Evolutionary conservation across 2,113 vertebrate species (phyloP).

Genomic region (Sardina pilchardus): DNA sequence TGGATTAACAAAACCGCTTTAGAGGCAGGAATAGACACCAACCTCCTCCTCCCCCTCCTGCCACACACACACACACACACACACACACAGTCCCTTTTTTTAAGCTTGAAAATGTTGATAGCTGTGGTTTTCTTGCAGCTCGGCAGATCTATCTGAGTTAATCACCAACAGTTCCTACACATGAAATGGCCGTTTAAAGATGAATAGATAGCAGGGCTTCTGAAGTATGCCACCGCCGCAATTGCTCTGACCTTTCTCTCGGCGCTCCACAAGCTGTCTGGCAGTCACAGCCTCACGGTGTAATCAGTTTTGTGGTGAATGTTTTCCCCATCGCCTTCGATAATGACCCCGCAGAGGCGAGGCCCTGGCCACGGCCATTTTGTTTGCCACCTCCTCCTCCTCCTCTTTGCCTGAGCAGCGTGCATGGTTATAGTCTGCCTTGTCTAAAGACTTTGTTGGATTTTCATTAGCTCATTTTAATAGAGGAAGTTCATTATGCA

Average conservation of each 20-base stretch:
- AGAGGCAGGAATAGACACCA: not conserved
- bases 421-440: not conserved
- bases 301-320: slow-evolving; percentile 38
- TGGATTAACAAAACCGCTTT: slow-evolving; percentile 14
- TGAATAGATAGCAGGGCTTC: slow-evolving; percentile 52
- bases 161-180: slow-evolving; percentile 37
- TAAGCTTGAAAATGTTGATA: slow-evolving; percentile 35
- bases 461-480: slow-evolving; percentile 52
- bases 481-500: slow-evolving; percentile 63
- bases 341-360: slow-evolving; percentile 44
- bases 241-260: slow-evolving; percentile 57
- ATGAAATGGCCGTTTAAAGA: slow-evolving; percentile 46
- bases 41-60: too few relatives aligned
- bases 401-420: not conserved
- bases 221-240: slow-evolving; percentile 48
- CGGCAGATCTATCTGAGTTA: slow-evolving; percentile 32
- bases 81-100: slow-evolving; percentile 6
- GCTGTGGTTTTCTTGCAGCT: slow-evolving; percentile 28
- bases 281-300: slow-evolving; percentile 40
- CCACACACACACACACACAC: slow-evolving; percentile 1
- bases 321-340: slow-evolving; percentile 42
- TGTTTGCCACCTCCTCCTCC: slow-evolving; percentile 43
- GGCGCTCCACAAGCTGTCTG: slow-evolving; percentile 40
- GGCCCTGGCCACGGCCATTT: slow-evolving; percentile 55
- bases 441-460: not conserved